Percentiles rank a stretch among this genome's conserved stretches.
Evolutionary conservation across 2,113 vertebrate genomes (phyloP).

Genomic region (Brachirus orientalis): DNA sequence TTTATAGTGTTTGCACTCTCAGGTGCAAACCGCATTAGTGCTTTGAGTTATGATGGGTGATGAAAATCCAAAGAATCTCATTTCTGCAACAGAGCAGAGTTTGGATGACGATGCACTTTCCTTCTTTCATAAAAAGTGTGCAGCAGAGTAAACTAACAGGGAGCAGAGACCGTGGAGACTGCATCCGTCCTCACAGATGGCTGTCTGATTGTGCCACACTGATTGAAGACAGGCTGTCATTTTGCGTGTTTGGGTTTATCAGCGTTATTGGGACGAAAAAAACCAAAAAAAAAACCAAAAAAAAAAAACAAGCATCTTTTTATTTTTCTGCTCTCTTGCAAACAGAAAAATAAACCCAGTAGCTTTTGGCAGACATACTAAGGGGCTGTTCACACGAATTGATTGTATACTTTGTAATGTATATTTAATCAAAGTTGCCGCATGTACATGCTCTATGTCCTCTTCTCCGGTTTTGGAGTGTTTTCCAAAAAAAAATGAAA

Average conservation of each 20-base stretch:
- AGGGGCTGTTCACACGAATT: too few species aligned
- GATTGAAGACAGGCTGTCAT: conserved; percentile 54
- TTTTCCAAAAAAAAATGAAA: too few species aligned
- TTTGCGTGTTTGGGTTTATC: conserved; percentile 45
- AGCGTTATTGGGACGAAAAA: conserved; percentile 46
- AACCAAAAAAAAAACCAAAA: too few species aligned
- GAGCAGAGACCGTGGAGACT: background rate
- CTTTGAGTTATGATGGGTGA: conserved; percentile 5
- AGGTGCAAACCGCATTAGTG: conserved; percentile 8
- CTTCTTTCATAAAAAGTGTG: background rate
- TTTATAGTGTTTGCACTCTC: background rate
- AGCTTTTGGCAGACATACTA: conserved; percentile 22
- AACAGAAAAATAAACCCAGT: conserved; percentile 29
- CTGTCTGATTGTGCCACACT: conserved; percentile 32
- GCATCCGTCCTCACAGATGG: conserved; percentile 49
- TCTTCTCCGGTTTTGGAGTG: too few species aligned
- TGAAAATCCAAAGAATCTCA: conserved; percentile 1
- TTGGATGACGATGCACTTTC: conserved; percentile 36
- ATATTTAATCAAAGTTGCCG: too few species aligned
- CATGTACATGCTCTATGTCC: too few species aligned
- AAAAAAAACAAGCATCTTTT: too few species aligned
- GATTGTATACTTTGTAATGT: too few species aligned
- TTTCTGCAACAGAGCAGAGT: conserved; percentile 25
- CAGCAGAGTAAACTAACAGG: conserved; percentile 14
- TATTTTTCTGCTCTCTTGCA: conserved; percentile 2